These are phyloP conservation scores for Pollenia amentaria DNA, from an alignment of 2,888 invertebrate species.

Conservation along the genomic window DNA sequence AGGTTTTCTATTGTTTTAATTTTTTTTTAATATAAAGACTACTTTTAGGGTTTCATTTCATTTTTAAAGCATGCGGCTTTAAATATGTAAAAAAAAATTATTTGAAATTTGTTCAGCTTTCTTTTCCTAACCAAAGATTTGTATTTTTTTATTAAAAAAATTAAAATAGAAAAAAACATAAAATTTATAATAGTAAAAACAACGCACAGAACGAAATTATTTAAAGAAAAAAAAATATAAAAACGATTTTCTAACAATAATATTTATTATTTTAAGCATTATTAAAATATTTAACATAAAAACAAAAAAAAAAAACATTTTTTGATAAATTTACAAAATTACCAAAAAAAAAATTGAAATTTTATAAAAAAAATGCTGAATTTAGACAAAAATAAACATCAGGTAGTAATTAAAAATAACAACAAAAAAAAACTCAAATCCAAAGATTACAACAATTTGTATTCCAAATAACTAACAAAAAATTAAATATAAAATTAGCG, in stretches of 20 bases:
- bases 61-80: no score
- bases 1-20: no score
- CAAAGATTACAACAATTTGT: constrained; percentile 60
- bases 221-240: constrained; percentile 34
- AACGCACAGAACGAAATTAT: constrained; percentile 73
- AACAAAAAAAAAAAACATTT: constrained; percentile 58
- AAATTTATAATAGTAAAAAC: constrained; percentile 50
- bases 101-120: neutral
- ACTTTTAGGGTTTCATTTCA: no score
- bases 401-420: constrained; percentile 59
- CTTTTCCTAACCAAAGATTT: constrained; percentile 38
- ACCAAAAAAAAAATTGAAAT: constrained; percentile 36
- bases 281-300: constrained; percentile 44
- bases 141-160: constrained; percentile 25
- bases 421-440: constrained; percentile 55
- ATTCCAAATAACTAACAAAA: constrained; percentile 39
- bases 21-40: no score
- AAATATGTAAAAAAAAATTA: no score
- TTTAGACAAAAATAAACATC: constrained; percentile 67
- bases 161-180: neutral
- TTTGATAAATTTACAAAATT: constrained; percentile 73
- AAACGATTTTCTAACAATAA: constrained; percentile 73
- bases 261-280: constrained; percentile 60
- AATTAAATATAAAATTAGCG: constrained; percentile 15
- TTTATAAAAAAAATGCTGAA: constrained; percentile 67